Base-by-base conservation (phyloP, 2,888 invertebrate species). In the Anoncus sp. region DNA sequence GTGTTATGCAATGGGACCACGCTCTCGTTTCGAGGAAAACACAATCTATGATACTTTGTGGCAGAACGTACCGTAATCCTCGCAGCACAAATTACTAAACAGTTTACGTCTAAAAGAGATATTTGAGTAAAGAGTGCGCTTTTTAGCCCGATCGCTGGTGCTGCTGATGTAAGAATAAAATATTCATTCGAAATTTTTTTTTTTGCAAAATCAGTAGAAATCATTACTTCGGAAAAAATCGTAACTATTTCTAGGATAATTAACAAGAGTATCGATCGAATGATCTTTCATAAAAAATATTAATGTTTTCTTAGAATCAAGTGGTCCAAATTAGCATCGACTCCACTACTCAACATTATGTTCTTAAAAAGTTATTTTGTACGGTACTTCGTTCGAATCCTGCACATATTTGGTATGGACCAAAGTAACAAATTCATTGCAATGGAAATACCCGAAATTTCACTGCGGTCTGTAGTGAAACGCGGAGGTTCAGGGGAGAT, bases 21-120 rank as follows among this genome's bases (percentile, higher is more conserved):
- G 27, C 63, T 70, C 62, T 45, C 60, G 43, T 55, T 53, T 38
- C 20, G 38, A 40, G 10, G 60, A 59, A 67, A 51, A 40, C 49
- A 75, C 51, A 27, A 35, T 16, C 27, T 35, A 43, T 24, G 24
- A 74, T 65, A 65, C 69, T 40, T 45, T 7, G 57, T 47, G 51
- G 20, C 24, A 66, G 47, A 65, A 60, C 60, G 38, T 40, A 22
- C 14, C 18, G 43, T 49, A 55, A 35, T 53, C 22, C 18, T 24
- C 24, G 12, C 1, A 24, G 51, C 24, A 22, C 18, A 18, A 67
- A 67, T 45, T 65, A 24, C n/a, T 12, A 22, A 53, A 22, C 24
- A 53, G 31, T 55, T 43, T 47, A n/a, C 24, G 10, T 47, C 18
- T 3, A 31, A 31, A 16, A 59, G 22, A 49, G 47, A 38, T 24